Evolutionary conservation across 2,797 vertebrate genomes (phyloP), one percentile per base, ranked within the genome.

Genomic region (Euthynnus affinis): DNA sequence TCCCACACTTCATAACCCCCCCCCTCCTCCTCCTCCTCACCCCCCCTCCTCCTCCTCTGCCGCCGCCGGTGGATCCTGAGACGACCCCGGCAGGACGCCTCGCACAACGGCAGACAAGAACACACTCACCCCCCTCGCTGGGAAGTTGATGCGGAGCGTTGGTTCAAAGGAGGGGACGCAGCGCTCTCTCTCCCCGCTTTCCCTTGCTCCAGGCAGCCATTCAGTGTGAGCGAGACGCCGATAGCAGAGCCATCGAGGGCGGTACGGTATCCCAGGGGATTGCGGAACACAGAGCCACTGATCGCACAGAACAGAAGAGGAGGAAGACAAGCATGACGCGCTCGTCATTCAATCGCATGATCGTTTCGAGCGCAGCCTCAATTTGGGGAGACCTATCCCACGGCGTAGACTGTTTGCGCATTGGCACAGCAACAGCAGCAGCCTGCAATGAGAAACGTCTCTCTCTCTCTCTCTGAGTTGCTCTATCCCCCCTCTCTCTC

Each of bases 181-280:
- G 85, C 76, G 70, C 87, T 79, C 87, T 83, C 70, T 91, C 91
- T 88, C 89, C 86, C 86, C 83, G 89, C 81, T 87, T 89, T 74
- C 81, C 91, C 90, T 89, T 59, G 93, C 94, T 94, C 95, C 94
- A 64, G 93, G 94, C 94, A 91, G 96, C 96, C 97, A 97, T 97
- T 97, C 96, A 97, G 95, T 96, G 95, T 92, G 91, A 93, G 93
- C 87, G 91, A 51, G 78, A 27, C 87, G 91, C 93, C 91, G 94
- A 96, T 90, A 88, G 83, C 94, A 91, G 95, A 96, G 91, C 90
- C 83, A 92, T 94, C 92, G 94, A 95, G 93, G 89, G 91, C 91
- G 88, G 91, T 82, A 78, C 92, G 80, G 88, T 88, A 63, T 93
- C 91, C 93, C 90, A 64, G 84, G 90, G 92, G 93, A 93, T 78